Percentiles rank a stretch among this genome's conserved stretches.
Evolutionary conservation across 2,888 invertebrate genomes (phyloP).

Genomic region (Minunthozetes semirufus): DNA sequence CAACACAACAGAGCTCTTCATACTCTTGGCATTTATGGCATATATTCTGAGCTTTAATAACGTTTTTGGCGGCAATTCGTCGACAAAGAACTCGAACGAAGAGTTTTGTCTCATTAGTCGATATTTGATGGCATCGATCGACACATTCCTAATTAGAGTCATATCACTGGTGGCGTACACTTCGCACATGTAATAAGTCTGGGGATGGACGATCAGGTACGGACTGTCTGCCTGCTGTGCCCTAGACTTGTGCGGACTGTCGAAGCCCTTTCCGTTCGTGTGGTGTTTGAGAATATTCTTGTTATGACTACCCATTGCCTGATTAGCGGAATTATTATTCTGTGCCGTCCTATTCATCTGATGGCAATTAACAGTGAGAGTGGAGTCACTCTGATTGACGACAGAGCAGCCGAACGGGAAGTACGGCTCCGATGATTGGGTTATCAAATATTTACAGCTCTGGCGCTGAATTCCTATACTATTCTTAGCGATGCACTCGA

Average conservation of each 20-base stretch:
- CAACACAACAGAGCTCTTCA: background rate
- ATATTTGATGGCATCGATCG: conserved; percentile 32
- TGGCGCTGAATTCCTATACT: conserved; percentile 35
- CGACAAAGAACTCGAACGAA: conserved; percentile 28
- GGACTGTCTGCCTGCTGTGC: background rate
- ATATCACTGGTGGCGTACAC: conserved; percentile 25
- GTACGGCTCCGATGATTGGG: conserved; percentile 25
- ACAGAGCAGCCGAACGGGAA: conserved; percentile 32
- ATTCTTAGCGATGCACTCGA: conserved; percentile 36
- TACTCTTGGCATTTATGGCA: conserved; percentile 22
- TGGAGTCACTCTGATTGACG: conserved; percentile 34
- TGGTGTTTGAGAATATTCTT: background rate
- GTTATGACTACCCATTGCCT: background rate
- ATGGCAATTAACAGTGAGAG: conserved; percentile 31
- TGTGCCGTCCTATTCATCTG: background rate
- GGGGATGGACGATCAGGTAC: conserved; percentile 35
- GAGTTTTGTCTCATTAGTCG: conserved; percentile 33
- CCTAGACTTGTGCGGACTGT: background rate
- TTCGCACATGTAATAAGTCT: conserved; percentile 37
- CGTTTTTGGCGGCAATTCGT: conserved; percentile 32
- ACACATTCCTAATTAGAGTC: conserved; percentile 17
- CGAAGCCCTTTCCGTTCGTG: background rate
- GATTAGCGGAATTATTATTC: background rate
- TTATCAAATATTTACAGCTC: conserved; percentile 32
- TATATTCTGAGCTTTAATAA: conserved; percentile 32